A percentile compares a stretch with the other conserved stretches of the same genome.
Conservation (phyloP, 2,888 invertebrate species). For the Eupeodes latifasciatus region DNA sequence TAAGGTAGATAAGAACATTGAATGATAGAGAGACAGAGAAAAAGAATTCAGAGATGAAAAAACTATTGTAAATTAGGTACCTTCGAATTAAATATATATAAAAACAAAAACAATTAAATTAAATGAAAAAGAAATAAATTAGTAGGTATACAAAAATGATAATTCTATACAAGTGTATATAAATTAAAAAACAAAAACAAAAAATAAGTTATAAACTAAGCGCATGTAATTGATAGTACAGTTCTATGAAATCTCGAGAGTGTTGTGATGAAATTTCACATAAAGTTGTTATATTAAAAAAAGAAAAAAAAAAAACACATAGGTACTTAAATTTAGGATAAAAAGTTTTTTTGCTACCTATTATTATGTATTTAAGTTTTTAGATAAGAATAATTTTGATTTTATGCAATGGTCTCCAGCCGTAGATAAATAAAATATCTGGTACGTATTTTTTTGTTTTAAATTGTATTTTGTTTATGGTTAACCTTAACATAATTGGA, state of each 20-base stretch:
- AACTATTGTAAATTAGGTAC: constrained; percentile 84
- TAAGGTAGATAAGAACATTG: constrained; percentile 49
- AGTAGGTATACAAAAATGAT: constrained; percentile 55
- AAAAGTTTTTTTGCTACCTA: neutral
- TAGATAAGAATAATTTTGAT: neutral
- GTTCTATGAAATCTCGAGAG: constrained; percentile 82
- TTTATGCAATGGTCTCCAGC: constrained; percentile 1
- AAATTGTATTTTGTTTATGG: too few species aligned
- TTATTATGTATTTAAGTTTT: constrained; percentile 24
- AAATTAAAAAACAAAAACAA: constrained; percentile 46
- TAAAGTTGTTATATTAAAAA: constrained; percentile 67
- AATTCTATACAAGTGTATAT: constrained; percentile 70
- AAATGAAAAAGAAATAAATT: constrained; percentile 50
- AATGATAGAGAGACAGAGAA: constrained; percentile 50
- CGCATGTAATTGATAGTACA: constrained; percentile 73
- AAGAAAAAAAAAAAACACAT: too few species aligned
- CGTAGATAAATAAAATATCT: neutral
- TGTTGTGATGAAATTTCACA: constrained; percentile 82
- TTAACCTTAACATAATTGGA: too few species aligned
- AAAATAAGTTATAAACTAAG: constrained; percentile 64
- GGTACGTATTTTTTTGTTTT: neutral
- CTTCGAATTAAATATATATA: constrained; percentile 78
- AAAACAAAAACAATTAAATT: constrained; percentile 34
- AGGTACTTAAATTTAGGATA: constrained; percentile 46
- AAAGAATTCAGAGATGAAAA: constrained; percentile 58